These are phyloP conservation scores for Amaurobius ferox DNA, from an alignment of 2,888 invertebrate genomes.

Conservation along the genomic window DNA sequence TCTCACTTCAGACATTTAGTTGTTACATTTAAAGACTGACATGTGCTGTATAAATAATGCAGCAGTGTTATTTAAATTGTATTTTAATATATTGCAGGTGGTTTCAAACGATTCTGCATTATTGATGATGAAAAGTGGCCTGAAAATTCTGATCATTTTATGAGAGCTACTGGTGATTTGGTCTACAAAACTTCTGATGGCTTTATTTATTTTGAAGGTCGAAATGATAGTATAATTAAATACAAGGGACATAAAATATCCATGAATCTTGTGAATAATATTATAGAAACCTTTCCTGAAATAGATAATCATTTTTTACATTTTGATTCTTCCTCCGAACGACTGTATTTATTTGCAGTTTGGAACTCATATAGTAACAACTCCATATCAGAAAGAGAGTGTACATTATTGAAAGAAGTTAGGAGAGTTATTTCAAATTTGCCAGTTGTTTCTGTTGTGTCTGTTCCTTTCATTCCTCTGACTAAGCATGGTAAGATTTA, in stretches of 20 bases:
- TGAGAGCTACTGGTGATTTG: constrained; percentile 85
- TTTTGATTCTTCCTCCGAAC: constrained; percentile 24
- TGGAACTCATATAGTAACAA: not conserved
- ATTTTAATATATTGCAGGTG: too few species aligned
- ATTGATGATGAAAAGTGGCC: constrained; percentile 75
- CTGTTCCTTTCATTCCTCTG: constrained; percentile 75
- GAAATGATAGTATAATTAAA: constrained; percentile 85
- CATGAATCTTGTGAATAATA: constrained; percentile 3
- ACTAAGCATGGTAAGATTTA: constrained; percentile 76
- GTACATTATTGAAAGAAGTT: not conserved
- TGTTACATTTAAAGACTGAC: too few species aligned
- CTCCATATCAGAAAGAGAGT: not conserved
- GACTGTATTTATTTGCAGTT: constrained; percentile 36
- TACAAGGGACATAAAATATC: constrained; percentile 84
- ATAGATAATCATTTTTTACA: constrained; percentile 21
- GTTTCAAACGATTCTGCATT: constrained; percentile 75
- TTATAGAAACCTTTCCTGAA: constrained; percentile 25
- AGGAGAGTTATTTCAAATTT: not conserved
- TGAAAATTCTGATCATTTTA: constrained; percentile 17
- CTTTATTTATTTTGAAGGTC: constrained; percentile 79
- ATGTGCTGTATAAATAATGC: too few species aligned
- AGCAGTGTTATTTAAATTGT: too few species aligned
- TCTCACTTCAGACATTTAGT: too few species aligned
- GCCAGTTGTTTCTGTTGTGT: constrained; percentile 76
- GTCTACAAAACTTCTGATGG: constrained; percentile 79